A percentile compares a stretch with the other conserved stretches of the same genome.
Evolutionary conservation across 2,113 vertebrate genomes (phyloP).

Genomic region (Hippoglossus stenolepis): DNA sequence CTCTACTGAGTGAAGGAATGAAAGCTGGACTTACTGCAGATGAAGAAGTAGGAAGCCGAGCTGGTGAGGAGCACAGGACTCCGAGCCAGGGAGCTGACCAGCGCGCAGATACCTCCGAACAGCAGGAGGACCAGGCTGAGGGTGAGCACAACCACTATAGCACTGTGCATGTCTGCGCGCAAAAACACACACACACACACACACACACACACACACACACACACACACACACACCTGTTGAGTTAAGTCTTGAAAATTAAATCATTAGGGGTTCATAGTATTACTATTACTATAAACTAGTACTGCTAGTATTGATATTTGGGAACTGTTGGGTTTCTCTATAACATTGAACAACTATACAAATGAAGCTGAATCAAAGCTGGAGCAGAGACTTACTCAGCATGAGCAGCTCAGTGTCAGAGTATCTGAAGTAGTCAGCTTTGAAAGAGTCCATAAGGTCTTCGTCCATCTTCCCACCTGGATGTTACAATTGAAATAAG

Average conservation of each 20-base stretch:
- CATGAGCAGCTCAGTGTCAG: conserved; percentile 73
- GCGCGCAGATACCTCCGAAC: conserved; percentile 81
- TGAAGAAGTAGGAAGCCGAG: conserved; percentile 80
- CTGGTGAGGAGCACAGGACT: conserved; percentile 76
- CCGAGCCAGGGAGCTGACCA: conserved; percentile 81
- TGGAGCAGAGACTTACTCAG: conserved; percentile 71
- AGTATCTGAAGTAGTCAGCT: conserved; percentile 30
- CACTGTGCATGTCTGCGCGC: conserved; percentile 77
- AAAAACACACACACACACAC: neutral
- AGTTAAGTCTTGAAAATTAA: too few relatives aligned
- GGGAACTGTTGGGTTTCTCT: too few relatives aligned
- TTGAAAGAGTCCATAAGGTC: conserved; percentile 55
- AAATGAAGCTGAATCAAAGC: neutral
- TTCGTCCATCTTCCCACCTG: conserved; percentile 51
- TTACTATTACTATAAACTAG: too few relatives aligned
- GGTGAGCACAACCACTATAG: conserved; percentile 80
- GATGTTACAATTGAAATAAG: conserved; percentile 6
- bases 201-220: neutral
- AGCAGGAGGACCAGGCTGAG: conserved; percentile 82
- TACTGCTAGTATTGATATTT: too few relatives aligned
- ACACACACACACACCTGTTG: neutral
- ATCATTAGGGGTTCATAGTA: too few relatives aligned
- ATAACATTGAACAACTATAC: neutral
- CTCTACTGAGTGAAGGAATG: neutral
- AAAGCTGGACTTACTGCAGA: conserved; percentile 78